Percentiles rank a stretch among this genome's conserved stretches.
phyloP scores from a whole-genome alignment of 2,113 vertebrate genomes.

The Brachyhypopomus gauderio region DNA sequence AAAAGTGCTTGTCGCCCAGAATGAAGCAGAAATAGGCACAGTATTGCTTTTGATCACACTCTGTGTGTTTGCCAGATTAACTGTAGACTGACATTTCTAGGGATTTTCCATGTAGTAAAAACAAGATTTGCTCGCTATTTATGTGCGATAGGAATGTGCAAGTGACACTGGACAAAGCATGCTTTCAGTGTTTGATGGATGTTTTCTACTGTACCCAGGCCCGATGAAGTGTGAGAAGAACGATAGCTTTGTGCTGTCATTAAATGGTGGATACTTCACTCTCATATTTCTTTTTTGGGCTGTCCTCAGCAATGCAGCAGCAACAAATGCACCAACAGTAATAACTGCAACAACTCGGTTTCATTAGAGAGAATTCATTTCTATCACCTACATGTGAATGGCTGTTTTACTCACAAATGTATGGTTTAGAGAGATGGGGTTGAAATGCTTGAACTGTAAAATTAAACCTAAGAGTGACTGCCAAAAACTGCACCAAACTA shows the following conservation, averaged over 20 bases:
- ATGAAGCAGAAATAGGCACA: conserved; percentile 12
- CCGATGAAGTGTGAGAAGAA: neutral
- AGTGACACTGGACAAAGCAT: conserved; percentile 58
- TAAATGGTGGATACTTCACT: conserved; percentile 20
- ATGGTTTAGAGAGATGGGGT: no score
- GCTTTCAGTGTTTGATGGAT: conserved; percentile 51
- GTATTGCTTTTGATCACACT: conserved; percentile 5
- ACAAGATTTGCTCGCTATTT: conserved; percentile 47
- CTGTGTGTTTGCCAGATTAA: neutral
- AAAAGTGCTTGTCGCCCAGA: neutral
- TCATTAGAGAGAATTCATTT: neutral
- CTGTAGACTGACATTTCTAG: conserved; percentile 56
- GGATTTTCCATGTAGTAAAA: conserved; percentile 23
- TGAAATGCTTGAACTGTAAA: no score
- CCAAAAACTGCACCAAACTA: no score
- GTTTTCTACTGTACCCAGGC: conserved; percentile 14
- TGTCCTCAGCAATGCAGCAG: no score
- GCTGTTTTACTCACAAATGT: neutral
- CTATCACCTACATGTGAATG: neutral
- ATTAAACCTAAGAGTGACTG: no score
- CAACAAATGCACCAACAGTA: neutral
- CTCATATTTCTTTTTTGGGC: no score
- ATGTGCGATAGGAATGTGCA: neutral
- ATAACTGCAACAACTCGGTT: neutral
- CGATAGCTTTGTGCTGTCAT: conserved; percentile 16